These are phyloP conservation scores for Strongylocentrotus purpuratus DNA, from an alignment of 35 echinoderm and acorn worm genomes.

Conservation along the genomic window DNA sequence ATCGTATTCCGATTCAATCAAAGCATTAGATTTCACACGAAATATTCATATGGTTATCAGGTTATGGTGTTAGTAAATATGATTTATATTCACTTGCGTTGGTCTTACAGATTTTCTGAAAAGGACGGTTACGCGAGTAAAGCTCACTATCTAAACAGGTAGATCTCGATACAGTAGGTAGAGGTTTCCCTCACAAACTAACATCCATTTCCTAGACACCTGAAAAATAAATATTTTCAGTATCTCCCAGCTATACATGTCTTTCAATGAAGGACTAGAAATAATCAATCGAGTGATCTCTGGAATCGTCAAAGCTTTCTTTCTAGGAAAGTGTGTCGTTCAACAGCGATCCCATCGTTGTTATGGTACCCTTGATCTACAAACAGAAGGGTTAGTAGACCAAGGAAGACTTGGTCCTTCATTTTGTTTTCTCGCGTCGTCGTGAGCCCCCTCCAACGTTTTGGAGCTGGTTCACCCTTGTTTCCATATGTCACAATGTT, in stretches of 20 bases:
- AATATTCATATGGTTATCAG: too few species aligned
- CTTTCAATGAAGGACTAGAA: background rate
- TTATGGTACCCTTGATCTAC: background rate
- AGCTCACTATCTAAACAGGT: too few species aligned
- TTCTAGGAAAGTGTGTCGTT: background rate
- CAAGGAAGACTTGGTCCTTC: background rate
- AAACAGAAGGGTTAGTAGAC: background rate
- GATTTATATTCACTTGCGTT: too few species aligned
- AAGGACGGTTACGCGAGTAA: too few species aligned
- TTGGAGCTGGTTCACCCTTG: background rate
- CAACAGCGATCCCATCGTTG: background rate
- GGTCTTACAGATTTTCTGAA: too few species aligned
- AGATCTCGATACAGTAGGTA: background rate
- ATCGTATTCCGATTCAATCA: too few species aligned
- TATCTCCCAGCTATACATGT: background rate
- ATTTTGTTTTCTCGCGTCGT: background rate
- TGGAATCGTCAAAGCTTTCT: background rate
- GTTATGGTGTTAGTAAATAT: too few species aligned
- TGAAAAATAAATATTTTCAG: background rate
- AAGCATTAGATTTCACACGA: too few species aligned
- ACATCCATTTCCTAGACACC: background rate
- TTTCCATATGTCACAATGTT: background rate
- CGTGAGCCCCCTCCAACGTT: background rate
- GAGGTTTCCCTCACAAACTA: background rate
- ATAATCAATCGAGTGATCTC: background rate